A percentile compares a stretch with the other conserved stretches of the same genome.
Evolutionary conservation across 2,797 vertebrate genomes (phyloP).

Genomic region (Pipistrellus kuhlii): DNA sequence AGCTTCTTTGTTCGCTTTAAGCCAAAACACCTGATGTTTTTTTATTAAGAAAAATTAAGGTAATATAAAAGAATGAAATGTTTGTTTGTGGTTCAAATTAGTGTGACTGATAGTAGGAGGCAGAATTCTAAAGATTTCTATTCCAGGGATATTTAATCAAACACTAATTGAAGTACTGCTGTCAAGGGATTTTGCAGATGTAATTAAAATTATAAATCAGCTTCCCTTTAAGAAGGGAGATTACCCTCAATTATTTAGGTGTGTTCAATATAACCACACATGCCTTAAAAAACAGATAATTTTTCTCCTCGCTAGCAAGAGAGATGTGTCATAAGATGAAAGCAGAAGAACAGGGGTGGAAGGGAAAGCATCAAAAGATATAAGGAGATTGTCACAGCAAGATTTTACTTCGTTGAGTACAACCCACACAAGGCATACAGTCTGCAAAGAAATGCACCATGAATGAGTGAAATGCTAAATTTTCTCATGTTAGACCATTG

Average conservation of each 20-base stretch:
- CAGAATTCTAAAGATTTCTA: constrained; percentile 9
- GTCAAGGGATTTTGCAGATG: neutral
- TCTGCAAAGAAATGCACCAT: neutral
- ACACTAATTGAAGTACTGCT: neutral
- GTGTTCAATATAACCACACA: neutral
- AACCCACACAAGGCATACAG: neutral
- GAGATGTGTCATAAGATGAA: neutral
- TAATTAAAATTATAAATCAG: neutral
- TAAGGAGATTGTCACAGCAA: neutral
- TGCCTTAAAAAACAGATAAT: neutral
- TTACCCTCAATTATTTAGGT: neutral
- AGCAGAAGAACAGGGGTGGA: neutral
- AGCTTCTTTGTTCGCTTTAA: neutral
- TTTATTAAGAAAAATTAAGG: neutral
- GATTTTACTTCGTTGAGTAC: neutral
- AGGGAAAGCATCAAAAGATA: neutral
- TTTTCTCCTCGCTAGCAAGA: neutral
- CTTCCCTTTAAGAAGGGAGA: neutral
- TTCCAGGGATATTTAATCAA: neutral
- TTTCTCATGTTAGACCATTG: neutral
- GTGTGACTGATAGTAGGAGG: neutral
- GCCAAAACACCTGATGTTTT: neutral
- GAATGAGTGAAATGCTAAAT: neutral
- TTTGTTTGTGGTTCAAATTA: neutral
- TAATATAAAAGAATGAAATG: neutral